Base-by-base conservation (phyloP, 2,888 invertebrate genomes). In the Piscicola geometra region DNA sequence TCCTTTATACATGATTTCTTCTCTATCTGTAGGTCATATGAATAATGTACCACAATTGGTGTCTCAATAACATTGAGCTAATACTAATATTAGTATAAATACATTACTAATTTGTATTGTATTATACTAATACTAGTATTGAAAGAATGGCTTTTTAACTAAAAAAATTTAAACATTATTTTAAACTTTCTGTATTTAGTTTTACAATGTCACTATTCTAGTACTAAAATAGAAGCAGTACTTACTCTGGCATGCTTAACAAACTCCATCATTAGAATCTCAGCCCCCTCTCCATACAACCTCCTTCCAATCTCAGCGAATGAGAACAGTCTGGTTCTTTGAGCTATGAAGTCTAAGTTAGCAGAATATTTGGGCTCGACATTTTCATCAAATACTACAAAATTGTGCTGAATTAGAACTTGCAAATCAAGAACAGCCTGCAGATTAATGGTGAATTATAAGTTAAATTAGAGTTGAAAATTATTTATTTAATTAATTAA, bases 221-320 rank as follows among this genome's bases (percentile, higher is more conserved):
- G n/a, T n/a, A n/a, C n/a, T n/a, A n/a, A n/a, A n/a, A n/a, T n/a
- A n/a, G n/a, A 41, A 41, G 41, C 41, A 41, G 5, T 15, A 41
- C 41, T 41, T 15, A 56, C 60, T n/a, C 60, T 56, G 5, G 15
- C 60, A 56, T 56, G 60, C 60, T 56, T 56, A 3, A 56, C 25
- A 56, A 56, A 56, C 60, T 56, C 60, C n/a, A 21, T 56, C n/a
- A 56, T 5, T 5, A 56, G 21, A 9, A 56, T 5, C n/a, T 56
- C 60, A 25, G 60, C 5, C 25, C n/a, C 60, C n/a, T 56, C 60
- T 3, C 60, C 60, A 56, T 56, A 21, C 60, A 25, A n/a, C n/a
- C 60, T 56, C 60, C 60, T 56, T 3, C 21, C 60, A 15, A 56
- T 56, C 60, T 56, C 60, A 9, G n/a, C 60, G n/a, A 56, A 56